A percentile compares a stretch with the other conserved stretches of the same genome.
phyloP scores from a whole-genome alignment of 2,888 invertebrate genomes.

The Panorpa germanica region DNA sequence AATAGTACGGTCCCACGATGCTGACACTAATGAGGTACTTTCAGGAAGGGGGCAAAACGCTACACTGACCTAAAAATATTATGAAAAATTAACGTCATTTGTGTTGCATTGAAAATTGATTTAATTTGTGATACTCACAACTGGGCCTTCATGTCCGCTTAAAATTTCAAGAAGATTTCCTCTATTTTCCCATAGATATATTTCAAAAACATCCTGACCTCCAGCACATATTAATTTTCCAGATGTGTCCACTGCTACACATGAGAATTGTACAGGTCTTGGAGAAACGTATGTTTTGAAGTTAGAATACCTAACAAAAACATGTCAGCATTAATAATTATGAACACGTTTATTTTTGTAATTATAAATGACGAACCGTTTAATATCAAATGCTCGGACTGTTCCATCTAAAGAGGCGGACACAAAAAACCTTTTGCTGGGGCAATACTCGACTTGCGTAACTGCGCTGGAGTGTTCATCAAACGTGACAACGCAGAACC shows the following conservation, averaged over 20 bases:
- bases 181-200: conserved; percentile 92
- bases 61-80: no score
- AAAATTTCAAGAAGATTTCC: conserved; percentile 81
- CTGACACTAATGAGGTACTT: conserved; percentile 63
- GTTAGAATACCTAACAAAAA: conserved; percentile 61
- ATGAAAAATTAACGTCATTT: conserved; percentile 1
- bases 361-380: conserved; percentile 34
- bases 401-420: conserved; percentile 95
- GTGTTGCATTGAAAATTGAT: neutral
- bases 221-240: conserved; percentile 92
- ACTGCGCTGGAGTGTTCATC: conserved; percentile 75
- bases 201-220: conserved; percentile 85
- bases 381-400: conserved; percentile 85
- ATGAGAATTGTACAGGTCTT: conserved; percentile 78
- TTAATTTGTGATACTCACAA: no score
- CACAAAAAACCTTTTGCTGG: conserved; percentile 79
- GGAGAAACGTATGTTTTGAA: conserved; percentile 93
- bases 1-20: conserved; percentile 89
- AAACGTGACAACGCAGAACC: conserved; percentile 94
- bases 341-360: conserved; percentile 3
- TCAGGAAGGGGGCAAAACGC: conserved; percentile 56
- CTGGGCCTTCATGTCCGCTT: conserved; percentile 86
- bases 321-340: neutral
- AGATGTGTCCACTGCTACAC: conserved; percentile 71
- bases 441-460: conserved; percentile 70